These are phyloP conservation scores for Sminthurinus aureus DNA, from an alignment of 2,888 invertebrate species.

Conservation along the genomic window DNA sequence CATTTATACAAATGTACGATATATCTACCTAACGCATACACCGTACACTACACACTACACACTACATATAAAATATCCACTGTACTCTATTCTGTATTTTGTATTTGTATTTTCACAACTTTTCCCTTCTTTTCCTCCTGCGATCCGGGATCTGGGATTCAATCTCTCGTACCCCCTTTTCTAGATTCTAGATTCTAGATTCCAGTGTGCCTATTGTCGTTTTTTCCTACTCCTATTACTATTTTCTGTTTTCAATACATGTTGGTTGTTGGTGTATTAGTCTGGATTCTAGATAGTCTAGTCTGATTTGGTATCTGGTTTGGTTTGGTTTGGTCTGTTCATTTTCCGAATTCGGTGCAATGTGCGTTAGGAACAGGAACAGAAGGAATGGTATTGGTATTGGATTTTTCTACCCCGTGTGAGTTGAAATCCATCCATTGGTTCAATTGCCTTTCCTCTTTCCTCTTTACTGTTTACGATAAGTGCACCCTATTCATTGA, in stretches of 20 bases:
- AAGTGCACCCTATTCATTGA: constrained; percentile 1
- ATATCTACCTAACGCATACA: no score
- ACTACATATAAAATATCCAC: not conserved
- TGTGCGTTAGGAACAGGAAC: no score
- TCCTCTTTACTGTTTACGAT: not conserved
- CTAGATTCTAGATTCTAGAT: not conserved
- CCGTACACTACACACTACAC: no score
- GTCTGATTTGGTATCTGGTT: no score
- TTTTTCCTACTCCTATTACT: no score
- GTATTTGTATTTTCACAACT: not conserved
- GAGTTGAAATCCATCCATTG: not conserved
- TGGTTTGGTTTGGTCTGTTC: not conserved
- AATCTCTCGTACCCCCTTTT: not conserved
- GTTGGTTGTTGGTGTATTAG: not conserved
- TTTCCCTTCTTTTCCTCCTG: not conserved
- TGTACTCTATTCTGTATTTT: no score
- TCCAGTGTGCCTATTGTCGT: no score
- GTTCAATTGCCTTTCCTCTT: not conserved
- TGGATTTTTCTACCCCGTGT: no score
- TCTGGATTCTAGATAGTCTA: not conserved
- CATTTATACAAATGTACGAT: no score
- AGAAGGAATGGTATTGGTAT: no score
- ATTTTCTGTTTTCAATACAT: not conserved
- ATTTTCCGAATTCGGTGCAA: not conserved
- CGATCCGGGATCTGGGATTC: not conserved